Percentiles rank a stretch among this genome's conserved stretches.
phyloP scores from a whole-genome alignment of 2,888 invertebrate genomes.

The Agrotis puta region DNA sequence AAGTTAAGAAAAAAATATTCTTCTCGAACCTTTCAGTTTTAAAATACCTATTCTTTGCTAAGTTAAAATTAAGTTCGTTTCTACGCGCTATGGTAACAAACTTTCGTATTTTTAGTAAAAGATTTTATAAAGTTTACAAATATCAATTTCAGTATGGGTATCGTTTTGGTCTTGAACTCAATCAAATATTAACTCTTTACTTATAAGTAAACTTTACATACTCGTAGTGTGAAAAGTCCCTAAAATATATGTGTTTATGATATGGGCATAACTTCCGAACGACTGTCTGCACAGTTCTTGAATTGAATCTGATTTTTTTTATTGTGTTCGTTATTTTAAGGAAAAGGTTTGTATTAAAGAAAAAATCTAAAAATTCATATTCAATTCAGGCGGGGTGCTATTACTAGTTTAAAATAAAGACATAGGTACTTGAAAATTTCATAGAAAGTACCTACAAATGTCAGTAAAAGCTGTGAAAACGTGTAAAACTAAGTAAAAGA shows the following conservation, averaged over 20 bases:
- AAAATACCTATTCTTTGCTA: slow-evolving; percentile 23
- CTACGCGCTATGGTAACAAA: background rate
- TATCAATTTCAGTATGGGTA: slow-evolving; percentile 22
- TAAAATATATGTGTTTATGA: too few relatives aligned
- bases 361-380: too few relatives aligned
- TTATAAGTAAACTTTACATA: background rate
- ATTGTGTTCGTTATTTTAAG: too few relatives aligned
- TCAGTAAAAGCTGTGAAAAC: slow-evolving; percentile 39
- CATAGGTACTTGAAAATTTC: slow-evolving; percentile 13
- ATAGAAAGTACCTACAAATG: slow-evolving; percentile 25
- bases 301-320: too few relatives aligned
- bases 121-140: slow-evolving; percentile 5
- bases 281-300: too few relatives aligned
- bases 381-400: too few relatives aligned
- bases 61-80: slow-evolving; percentile 4
- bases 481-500: slow-evolving; percentile 41
- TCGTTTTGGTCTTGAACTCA: background rate
- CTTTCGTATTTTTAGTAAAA: background rate
- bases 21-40: slow-evolving; percentile 33
- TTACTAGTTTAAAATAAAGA: background rate
- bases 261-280: too few relatives aligned
- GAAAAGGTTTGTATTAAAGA: too few relatives aligned
- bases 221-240: too few relatives aligned
- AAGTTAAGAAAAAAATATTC: slow-evolving; percentile 33
- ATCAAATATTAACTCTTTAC: slow-evolving; percentile 22